Evolutionary conservation across 2,888 invertebrate species (phyloP), one percentile per base, ranked within the genome.

Genomic region (Pollenia griseotomentosa): DNA sequence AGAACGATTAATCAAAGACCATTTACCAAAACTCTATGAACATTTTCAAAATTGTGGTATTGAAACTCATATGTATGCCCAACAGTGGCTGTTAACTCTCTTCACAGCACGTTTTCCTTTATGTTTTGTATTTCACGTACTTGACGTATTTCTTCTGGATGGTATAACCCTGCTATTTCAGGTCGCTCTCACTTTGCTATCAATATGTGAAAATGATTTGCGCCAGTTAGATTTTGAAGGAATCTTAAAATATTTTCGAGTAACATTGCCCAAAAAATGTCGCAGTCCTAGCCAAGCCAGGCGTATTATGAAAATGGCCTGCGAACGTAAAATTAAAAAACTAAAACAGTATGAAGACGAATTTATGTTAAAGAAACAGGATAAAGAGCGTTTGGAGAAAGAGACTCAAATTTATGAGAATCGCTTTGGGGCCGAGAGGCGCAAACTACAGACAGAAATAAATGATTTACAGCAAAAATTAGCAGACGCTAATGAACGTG

Each of bases 11-110:
- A 97, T 94, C n/a, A 92, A 96, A 95, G 97, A 98, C 94, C 97
- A 97, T 94, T 93, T 98, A 88, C 96, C 96, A 0, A 96, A 97
- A 86, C 93, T 98, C 81, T 96, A 96, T 91, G 96, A 96, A 84
- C 98, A 98, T 92, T 97, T 98, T 94, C 95, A 95, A 90, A 96
- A 94, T 95, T 96, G 95, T 85, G 96, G 96, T 71, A 96, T 99
- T 70, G 99, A 99, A 94, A 97, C 98, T 44, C 99, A 99, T 94
- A 99, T 99, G 99, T 99, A 98, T 93, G 99, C 99, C 33, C 98
- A 98, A 7, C 99, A 99, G 94, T 99, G 99, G 99, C 99, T 99
- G 95, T 96, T 99, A 77, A 99, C 99, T 0, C 95, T 99, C n/a
- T 99, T 98, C 94, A 99, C 99, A 2, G 99, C 99, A 48, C 96